Conservation (phyloP, 2,113 vertebrate genomes). For the Chlamydotis undulata region DNA sequence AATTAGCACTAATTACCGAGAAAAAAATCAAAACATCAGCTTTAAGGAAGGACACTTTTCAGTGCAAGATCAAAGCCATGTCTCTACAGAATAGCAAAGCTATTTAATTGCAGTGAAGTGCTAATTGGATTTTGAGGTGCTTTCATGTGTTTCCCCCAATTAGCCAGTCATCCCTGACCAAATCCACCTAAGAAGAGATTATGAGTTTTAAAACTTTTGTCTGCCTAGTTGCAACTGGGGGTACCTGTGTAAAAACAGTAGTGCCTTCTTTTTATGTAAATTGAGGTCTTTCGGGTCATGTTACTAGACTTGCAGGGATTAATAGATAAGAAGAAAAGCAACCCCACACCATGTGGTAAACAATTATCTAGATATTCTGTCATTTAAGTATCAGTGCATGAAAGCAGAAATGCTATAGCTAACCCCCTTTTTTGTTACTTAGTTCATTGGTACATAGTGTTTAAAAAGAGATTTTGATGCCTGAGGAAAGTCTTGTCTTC, state of each 20-base stretch:
- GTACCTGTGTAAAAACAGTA: conserved; percentile 71
- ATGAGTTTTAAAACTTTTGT: conserved; percentile 75
- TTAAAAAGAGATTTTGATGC: neutral
- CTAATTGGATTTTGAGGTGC: conserved; percentile 86
- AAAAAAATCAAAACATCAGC: conserved; percentile 78
- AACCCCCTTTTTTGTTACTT: neutral
- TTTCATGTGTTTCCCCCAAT: conserved; percentile 82
- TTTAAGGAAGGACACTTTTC: conserved; percentile 82
- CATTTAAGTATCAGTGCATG: neutral
- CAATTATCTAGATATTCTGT: conserved; percentile 43
- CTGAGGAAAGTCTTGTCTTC: neutral
- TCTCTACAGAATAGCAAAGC: conserved; percentile 81
- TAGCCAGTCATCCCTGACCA: conserved; percentile 79
- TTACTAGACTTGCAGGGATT: conserved; percentile 44
- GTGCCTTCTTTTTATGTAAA: conserved; percentile 73
- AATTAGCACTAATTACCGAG: conserved; percentile 83
- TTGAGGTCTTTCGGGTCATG: conserved; percentile 58
- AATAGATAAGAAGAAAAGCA: conserved; percentile 54
- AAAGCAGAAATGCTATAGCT: conserved; percentile 34
- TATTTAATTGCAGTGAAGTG: conserved; percentile 84
- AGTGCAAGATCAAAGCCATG: conserved; percentile 80
- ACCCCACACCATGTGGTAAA: conserved; percentile 11
- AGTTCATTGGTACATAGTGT: neutral
- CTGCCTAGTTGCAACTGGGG: conserved; percentile 53
- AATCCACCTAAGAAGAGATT: conserved; percentile 78